Evolutionary conservation across 2,888 invertebrate species (phyloP).

Genomic region (Coenonympha glycerion): DNA sequence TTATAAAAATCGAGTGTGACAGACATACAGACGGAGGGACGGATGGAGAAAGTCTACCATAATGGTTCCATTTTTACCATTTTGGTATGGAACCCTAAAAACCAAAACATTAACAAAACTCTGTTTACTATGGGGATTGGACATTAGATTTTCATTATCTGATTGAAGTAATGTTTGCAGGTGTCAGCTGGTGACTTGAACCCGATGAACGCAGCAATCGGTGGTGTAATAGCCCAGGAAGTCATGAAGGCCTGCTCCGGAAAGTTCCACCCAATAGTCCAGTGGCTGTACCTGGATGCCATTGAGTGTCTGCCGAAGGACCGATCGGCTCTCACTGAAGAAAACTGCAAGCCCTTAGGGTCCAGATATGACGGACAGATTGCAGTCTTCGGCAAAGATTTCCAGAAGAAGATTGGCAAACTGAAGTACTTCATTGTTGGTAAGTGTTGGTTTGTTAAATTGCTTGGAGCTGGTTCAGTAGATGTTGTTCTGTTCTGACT

Average conservation of each 20-base stretch:
- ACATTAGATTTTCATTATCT: no score
- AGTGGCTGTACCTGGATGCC: conserved; percentile 97
- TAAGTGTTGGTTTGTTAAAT: no score
- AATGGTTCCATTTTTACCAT: no score
- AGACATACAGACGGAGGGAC: no score
- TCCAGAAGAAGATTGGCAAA: conserved; percentile 88
- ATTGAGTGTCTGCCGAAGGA: conserved; percentile 92
- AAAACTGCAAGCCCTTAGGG: conserved; percentile 81
- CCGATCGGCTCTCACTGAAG: conserved; percentile 79
- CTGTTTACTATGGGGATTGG: no score
- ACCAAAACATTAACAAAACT: no score
- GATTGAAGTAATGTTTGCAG: conserved; percentile 37
- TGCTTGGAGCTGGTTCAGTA: no score
- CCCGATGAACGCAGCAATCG: conserved; percentile 95
- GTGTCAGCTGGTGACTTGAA: conserved; percentile 85
- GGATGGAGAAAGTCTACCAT: no score
- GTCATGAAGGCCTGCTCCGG: conserved; percentile 99
- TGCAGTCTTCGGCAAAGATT: conserved; percentile 93
- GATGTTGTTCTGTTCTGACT: no score
- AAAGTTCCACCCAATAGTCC: conserved; percentile 94
- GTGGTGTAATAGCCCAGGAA: conserved; percentile 98
- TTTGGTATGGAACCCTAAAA: no score
- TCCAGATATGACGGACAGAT: conserved; percentile 92
- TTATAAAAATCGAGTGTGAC: no score
- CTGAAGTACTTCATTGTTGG: conserved; percentile 87